phyloP scores from a whole-genome alignment of 1,140 invertebrate genomes.

The Diachasmimorpha longicaudata region DNA sequence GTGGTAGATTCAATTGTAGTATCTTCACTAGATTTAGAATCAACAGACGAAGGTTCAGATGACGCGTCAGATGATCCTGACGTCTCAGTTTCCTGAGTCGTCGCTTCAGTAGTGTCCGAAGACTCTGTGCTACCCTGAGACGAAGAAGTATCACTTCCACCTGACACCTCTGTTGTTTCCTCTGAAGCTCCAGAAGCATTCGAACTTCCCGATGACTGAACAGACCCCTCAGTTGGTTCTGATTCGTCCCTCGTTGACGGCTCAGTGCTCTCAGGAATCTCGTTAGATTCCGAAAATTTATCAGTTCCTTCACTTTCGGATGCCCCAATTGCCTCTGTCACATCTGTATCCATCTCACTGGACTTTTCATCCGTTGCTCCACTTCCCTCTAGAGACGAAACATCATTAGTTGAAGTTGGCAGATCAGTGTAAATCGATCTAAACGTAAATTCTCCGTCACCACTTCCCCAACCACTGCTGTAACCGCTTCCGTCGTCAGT shows the following conservation, averaged over 20 bases:
- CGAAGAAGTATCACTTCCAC: neutral
- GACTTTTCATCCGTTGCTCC: conserved; percentile 40
- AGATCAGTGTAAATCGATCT: conserved; percentile 27
- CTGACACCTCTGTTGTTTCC: neutral
- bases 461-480: conserved; percentile 41
- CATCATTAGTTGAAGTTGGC: neutral
- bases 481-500: conserved; percentile 34
- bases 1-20: neutral
- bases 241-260: conserved; percentile 22
- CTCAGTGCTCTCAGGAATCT: conserved; percentile 4
- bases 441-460: conserved; percentile 33
- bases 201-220: conserved; percentile 1
- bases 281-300: conserved; percentile 14
- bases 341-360: conserved; percentile 18
- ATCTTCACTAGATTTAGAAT: conserved; percentile 14
- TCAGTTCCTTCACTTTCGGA: conserved; percentile 5
- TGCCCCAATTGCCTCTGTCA: conserved; percentile 14
- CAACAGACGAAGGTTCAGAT: no score
- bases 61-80: conserved; percentile 12
- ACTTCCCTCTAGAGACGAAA: conserved; percentile 46
- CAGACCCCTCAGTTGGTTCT: conserved; percentile 23
- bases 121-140: no score
- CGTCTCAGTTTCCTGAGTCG: conserved; percentile 11
- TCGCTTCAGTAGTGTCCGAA: neutral
- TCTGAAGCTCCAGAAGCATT: neutral